Conservation (phyloP, 2,113 vertebrate genomes). For the Platichthys flesus region DNA sequence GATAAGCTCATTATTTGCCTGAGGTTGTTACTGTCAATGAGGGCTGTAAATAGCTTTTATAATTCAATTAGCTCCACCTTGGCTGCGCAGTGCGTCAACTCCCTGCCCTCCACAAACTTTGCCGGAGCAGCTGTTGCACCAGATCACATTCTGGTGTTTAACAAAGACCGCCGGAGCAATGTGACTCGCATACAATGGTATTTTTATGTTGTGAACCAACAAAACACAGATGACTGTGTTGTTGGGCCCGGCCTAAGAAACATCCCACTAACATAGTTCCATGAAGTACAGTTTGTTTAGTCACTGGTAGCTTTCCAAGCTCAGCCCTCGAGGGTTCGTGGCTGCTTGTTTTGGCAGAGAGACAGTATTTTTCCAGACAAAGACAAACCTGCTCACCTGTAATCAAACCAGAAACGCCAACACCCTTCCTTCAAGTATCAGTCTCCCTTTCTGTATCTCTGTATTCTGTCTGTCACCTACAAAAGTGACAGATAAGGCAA, state of each 20-base stretch:
- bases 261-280: conserved; percentile 34
- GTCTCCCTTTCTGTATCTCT: background rate
- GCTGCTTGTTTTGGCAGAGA: conserved; percentile 57
- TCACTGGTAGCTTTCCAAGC: conserved; percentile 42
- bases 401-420: conserved; percentile 52
- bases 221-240: conserved; percentile 60
- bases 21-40: conserved; percentile 43
- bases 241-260: conserved; percentile 42
- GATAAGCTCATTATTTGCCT: conserved; percentile 52
- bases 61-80: conserved; percentile 54
- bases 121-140: conserved; percentile 59
- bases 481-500: conserved; percentile 9
- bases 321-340: conserved; percentile 30
- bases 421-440: conserved; percentile 41
- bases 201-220: conserved; percentile 55
- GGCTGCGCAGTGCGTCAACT: conserved; percentile 33
- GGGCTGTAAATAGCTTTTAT: conserved; percentile 49
- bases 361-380: conserved; percentile 34
- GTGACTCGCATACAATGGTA: conserved; percentile 56
- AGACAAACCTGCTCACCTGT: conserved; percentile 59
- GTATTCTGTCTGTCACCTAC: conserved; percentile 25
- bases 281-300: conserved; percentile 18
- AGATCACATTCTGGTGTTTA: conserved; percentile 42
- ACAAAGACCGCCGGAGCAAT: conserved; percentile 42
- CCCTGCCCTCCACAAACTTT: conserved; percentile 34